Conservation (phyloP, 2,888 invertebrate genomes). For the Ecliptopera silaceata region DNA sequence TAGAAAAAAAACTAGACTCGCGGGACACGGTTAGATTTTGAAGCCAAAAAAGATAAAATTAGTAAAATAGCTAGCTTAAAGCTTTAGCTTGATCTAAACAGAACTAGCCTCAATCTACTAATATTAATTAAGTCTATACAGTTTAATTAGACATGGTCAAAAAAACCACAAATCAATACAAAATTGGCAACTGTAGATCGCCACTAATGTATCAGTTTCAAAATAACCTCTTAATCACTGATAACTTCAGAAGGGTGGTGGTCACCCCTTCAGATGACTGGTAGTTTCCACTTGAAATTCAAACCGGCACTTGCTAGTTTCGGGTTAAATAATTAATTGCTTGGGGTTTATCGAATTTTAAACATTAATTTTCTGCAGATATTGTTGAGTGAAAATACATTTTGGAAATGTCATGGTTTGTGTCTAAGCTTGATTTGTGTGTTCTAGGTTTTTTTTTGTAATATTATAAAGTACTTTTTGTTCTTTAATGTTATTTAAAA, state of each 20-base stretch:
- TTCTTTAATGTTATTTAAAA: too few species aligned
- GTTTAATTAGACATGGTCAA: neutral
- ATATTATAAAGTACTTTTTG: too few species aligned
- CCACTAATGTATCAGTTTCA: constrained; percentile 3
- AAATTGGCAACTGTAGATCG: neutral
- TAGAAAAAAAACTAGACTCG: too few species aligned
- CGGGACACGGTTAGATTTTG: too few species aligned
- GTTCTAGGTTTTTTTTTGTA: too few species aligned
- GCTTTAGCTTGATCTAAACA: too few species aligned
- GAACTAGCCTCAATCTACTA: too few species aligned
- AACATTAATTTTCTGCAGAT: constrained; percentile 21
- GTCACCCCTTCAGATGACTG: constrained; percentile 51
- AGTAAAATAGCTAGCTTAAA: too few species aligned
- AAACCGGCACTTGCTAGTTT: constrained; percentile 54
- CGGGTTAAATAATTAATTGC: constrained; percentile 54
- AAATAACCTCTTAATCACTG: constrained; percentile 35
- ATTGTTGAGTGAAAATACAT: neutral
- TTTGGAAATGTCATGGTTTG: neutral
- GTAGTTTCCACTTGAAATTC: constrained; percentile 50
- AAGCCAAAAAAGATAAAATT: too few species aligned
- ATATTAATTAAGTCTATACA: neutral
- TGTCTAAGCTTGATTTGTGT: too few species aligned
- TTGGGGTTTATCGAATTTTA: constrained; percentile 37
- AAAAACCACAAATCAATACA: neutral
- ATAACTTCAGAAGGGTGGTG: constrained; percentile 17